These are phyloP conservation scores for Hyposoter dolosus DNA, from an alignment of 2,888 invertebrate species.

Conservation along the genomic window DNA sequence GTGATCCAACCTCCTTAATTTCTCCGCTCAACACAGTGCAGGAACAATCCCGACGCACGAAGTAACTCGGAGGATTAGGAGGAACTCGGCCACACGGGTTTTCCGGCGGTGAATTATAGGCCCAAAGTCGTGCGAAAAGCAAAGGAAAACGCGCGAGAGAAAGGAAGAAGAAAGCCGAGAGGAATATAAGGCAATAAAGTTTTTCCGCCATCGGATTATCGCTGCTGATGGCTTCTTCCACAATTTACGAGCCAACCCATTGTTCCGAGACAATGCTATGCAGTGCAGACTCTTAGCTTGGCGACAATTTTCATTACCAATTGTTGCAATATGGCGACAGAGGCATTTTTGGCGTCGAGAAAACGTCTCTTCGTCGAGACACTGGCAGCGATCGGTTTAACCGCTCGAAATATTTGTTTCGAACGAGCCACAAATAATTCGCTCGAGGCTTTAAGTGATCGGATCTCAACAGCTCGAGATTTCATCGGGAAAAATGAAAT, in stretches of 20 bases:
- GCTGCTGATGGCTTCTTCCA: slow-evolving; percentile 11
- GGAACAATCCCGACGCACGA: background rate
- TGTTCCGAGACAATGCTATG: background rate
- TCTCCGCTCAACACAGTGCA: too few species aligned
- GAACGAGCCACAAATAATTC: too few species aligned
- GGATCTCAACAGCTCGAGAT: background rate
- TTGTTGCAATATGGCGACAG: background rate
- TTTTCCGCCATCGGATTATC: slow-evolving; percentile 19
- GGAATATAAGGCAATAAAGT: slow-evolving; percentile 9
- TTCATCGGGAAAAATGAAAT: background rate
- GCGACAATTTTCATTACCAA: background rate
- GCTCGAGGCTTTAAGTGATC: too few species aligned
- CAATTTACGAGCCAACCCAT: background rate
- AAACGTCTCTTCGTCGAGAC: background rate
- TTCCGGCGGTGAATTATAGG: background rate
- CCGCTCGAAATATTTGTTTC: too few species aligned
- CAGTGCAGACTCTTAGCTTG: background rate
- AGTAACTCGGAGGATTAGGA: background rate
- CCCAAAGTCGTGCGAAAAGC: background rate
- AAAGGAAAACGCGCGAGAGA: background rate
- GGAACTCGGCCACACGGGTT: background rate
- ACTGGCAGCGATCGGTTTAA: background rate
- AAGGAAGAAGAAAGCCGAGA: background rate
- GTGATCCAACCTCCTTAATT: background rate
- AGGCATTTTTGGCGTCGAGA: background rate